Percentiles rank a stretch among this genome's conserved stretches.
These are phyloP conservation scores for Psittacula cyanocephala DNA, from an alignment of 2,113 vertebrate genomes.

Conservation along the genomic window DNA sequence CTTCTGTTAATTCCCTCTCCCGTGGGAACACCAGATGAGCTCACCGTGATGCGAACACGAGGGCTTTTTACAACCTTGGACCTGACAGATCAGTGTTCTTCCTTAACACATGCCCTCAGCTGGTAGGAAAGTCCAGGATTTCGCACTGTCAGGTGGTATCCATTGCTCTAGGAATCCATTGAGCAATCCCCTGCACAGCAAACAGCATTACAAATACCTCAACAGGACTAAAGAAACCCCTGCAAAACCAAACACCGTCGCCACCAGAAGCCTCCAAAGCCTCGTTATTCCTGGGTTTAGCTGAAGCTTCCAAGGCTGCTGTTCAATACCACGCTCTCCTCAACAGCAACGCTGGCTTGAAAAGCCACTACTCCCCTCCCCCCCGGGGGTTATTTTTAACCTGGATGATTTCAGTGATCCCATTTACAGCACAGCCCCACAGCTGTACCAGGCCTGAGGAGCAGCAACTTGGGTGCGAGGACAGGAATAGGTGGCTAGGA, in stretches of 20 bases:
- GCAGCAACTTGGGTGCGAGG: not conserved
- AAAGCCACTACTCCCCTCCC: conserved; percentile 20
- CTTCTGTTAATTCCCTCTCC: not conserved
- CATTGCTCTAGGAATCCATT: not conserved
- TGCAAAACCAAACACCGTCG: not conserved
- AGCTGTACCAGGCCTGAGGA: not conserved
- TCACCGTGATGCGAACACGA: not conserved
- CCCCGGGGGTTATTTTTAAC: conserved; percentile 63
- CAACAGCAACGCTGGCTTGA: not conserved
- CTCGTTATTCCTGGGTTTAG: not conserved
- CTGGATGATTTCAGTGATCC: conserved; percentile 58
- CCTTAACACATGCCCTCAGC: not conserved
- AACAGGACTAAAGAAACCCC: not conserved
- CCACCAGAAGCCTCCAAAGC: not conserved
- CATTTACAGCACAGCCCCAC: conserved; percentile 56
- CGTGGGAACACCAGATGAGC: not conserved
- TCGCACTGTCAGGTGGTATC: not conserved
- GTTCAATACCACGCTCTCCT: not conserved
- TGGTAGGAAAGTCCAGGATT: not conserved
- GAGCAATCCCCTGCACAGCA: not conserved
- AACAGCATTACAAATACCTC: not conserved
- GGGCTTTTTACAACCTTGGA: not conserved
- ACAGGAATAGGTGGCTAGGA: not conserved
- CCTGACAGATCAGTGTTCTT: not conserved
- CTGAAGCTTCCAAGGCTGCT: not conserved